phyloP scores from a whole-genome alignment of 2,797 vertebrate species.

The Sebastes melanostomus region DNA sequence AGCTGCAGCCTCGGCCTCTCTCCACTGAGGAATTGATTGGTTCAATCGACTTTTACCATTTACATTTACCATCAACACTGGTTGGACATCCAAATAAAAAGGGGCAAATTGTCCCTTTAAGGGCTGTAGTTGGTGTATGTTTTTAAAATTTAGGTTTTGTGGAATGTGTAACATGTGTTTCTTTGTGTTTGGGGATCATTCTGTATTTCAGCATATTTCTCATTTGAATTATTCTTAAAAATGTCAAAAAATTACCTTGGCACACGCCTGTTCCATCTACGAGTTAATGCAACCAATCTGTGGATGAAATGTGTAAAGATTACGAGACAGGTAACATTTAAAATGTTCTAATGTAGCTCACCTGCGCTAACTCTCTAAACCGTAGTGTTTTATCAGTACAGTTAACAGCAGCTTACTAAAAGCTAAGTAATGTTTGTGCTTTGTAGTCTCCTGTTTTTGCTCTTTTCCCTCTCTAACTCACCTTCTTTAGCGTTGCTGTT shows the following conservation, averaged over 20 bases:
- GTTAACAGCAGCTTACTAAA: not conserved
- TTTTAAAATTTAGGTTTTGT: not conserved
- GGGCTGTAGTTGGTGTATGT: not conserved
- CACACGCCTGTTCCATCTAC: constrained; percentile 9
- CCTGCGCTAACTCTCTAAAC: not conserved
- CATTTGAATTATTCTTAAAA: not conserved
- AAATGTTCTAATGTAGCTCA: not conserved
- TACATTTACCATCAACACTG: not conserved
- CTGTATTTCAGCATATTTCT: not conserved
- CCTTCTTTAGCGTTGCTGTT: not conserved
- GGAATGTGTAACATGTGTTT: not conserved
- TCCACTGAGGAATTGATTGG: too few relatives aligned
- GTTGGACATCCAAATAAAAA: not conserved
- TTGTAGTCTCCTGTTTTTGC: constrained; percentile 7
- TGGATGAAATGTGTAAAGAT: constrained; percentile 58
- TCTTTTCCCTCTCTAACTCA: not conserved
- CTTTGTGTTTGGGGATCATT: not conserved
- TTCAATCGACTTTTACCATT: too few relatives aligned
- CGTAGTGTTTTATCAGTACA: not conserved
- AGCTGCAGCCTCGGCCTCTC: too few relatives aligned
- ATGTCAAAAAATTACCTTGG: constrained; percentile 16
- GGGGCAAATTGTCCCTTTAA: not conserved
- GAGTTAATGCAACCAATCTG: constrained; percentile 25
- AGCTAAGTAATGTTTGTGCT: not conserved
- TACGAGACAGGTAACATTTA: constrained; percentile 55